These are phyloP conservation scores for Taxidea taxus DNA, from an alignment of 2,113 vertebrate species.

Conservation along the genomic window DNA sequence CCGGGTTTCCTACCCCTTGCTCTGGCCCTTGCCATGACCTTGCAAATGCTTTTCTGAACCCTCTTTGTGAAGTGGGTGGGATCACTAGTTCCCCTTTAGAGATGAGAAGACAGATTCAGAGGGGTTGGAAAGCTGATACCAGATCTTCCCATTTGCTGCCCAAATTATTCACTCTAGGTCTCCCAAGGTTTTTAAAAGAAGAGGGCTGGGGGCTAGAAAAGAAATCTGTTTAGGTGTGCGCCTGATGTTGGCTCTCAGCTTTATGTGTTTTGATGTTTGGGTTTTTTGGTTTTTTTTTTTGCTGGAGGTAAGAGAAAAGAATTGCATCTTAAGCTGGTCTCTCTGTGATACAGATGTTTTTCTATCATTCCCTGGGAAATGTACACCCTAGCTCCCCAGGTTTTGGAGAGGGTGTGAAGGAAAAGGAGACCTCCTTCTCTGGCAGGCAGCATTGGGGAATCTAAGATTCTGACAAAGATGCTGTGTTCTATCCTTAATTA, in stretches of 20 bases:
- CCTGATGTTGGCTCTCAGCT: not conserved
- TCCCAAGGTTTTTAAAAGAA: not conserved
- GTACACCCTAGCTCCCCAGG: not conserved
- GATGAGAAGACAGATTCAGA: not conserved
- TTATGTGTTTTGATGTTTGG: not conserved
- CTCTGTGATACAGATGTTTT: not conserved
- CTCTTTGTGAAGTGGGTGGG: not conserved
- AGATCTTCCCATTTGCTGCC: not conserved
- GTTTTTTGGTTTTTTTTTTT: not conserved
- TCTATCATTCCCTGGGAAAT: not conserved
- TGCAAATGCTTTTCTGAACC: not conserved
- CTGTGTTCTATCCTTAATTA: not conserved
- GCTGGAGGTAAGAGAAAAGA: not conserved
- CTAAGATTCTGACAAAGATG: not conserved
- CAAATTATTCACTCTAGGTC: not conserved
- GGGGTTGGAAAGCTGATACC: not conserved
- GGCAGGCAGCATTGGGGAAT: not conserved
- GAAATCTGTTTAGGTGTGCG: not conserved
- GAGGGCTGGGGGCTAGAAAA: not conserved
- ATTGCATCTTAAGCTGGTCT: not conserved
- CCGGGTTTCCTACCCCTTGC: fast-evolving
- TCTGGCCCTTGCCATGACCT: too few relatives aligned
- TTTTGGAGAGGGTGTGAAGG: not conserved
- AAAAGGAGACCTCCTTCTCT: fast-evolving
- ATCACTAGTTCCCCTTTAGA: not conserved